Percentiles rank a stretch among this genome's conserved stretches.
Conservation (phyloP, 2,888 invertebrate species). For the Gonocerus acuteangulatus region DNA sequence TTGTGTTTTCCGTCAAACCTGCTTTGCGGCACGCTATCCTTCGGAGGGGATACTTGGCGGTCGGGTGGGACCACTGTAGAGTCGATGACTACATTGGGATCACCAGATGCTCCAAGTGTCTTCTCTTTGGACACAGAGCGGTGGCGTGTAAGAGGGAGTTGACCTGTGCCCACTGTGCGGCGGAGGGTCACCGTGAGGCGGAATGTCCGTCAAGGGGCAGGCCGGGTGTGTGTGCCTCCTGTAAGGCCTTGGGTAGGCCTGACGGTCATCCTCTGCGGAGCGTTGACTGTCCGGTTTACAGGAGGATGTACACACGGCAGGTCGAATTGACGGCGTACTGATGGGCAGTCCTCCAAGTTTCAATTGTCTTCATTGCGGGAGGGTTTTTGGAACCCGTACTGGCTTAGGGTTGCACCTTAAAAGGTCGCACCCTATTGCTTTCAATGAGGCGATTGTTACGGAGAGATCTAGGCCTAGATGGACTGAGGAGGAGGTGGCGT, state of each 20-base stretch:
- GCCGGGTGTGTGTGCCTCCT: neutral
- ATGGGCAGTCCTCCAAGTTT: neutral
- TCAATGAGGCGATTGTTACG: neutral
- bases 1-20: too few relatives aligned
- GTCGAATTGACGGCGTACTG: neutral
- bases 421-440: neutral
- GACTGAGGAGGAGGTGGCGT: neutral
- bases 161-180: neutral
- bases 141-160: neutral
- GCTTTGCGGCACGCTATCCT: neutral
- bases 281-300: neutral
- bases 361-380: neutral
- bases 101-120: constrained; percentile 1
- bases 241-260: neutral
- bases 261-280: too few relatives aligned
- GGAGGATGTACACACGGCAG: neutral
- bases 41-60: neutral
- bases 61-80: neutral
- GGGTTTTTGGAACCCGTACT: neutral
- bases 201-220: neutral
- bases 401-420: neutral
- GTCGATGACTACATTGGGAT: constrained; percentile 1
- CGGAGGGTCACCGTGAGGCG: neutral
- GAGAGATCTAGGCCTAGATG: neutral
- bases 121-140: neutral